These are phyloP conservation scores for Amblyopsis hoosieri DNA, from an alignment of 2,797 vertebrate genomes.

Conservation along the genomic window DNA sequence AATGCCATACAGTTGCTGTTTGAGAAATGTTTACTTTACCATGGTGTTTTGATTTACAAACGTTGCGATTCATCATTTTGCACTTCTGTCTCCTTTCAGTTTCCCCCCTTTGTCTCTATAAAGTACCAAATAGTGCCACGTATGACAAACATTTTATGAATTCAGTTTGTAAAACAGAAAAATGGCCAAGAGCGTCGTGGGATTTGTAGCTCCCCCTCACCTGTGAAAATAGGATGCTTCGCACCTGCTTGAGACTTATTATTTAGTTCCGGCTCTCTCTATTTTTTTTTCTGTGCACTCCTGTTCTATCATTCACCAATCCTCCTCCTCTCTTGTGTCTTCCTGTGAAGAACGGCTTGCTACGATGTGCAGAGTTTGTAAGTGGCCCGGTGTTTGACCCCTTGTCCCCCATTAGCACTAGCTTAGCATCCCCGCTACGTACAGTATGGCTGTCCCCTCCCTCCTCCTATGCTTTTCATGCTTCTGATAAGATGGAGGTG, in stretches of 20 bases:
- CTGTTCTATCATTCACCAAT: slow-evolving; percentile 46
- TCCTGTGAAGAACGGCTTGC: slow-evolving; percentile 83
- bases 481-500: slow-evolving; percentile 18
- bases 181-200: slow-evolving; percentile 22
- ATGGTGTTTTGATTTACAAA: slow-evolving; percentile 24
- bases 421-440: slow-evolving; percentile 43
- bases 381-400: slow-evolving; percentile 76
- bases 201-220: slow-evolving; percentile 20
- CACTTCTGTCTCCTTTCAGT: slow-evolving; percentile 44
- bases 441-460: slow-evolving; percentile 41
- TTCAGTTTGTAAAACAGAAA: slow-evolving; percentile 13
- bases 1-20: slow-evolving; percentile 10
- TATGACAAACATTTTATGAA: slow-evolving; percentile 38
- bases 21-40: slow-evolving; percentile 2
- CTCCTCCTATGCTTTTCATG: slow-evolving; percentile 17
- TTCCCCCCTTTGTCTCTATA: slow-evolving; percentile 25
- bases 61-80: slow-evolving; percentile 27
- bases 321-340: slow-evolving; percentile 63
- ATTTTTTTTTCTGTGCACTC: slow-evolving; percentile 3
- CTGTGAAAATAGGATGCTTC: slow-evolving; percentile 46
- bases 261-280: slow-evolving; percentile 46
- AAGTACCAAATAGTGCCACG: slow-evolving; percentile 22
- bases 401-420: slow-evolving; percentile 45
- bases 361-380: slow-evolving; percentile 85
- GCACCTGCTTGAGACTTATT: slow-evolving; percentile 35